phyloP scores from a whole-genome alignment of 2,888 invertebrate genomes.

The Acleris holmiana region DNA sequence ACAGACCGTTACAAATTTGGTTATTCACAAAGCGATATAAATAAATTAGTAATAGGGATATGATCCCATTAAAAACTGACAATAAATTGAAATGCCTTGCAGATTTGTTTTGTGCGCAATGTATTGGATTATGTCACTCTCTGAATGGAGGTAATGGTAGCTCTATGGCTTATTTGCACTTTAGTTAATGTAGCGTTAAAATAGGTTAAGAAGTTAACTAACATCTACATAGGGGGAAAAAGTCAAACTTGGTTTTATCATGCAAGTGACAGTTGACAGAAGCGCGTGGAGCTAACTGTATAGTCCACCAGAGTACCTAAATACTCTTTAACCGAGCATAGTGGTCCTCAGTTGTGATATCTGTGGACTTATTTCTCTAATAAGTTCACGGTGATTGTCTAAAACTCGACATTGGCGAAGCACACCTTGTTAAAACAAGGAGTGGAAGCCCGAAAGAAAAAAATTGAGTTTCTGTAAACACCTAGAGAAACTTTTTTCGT shows the following conservation, averaged over 20 bases:
- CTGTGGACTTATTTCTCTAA: too few species aligned
- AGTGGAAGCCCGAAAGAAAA: too few species aligned
- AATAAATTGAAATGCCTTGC: constrained; percentile 19
- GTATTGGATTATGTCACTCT: constrained; percentile 8
- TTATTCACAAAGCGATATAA: constrained; percentile 64
- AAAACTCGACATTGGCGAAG: too few species aligned
- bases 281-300: too few species aligned
- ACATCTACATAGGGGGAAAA: neutral
- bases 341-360: too few species aligned
- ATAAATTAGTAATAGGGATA: constrained; percentile 61
- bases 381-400: too few species aligned
- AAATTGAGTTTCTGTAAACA: too few species aligned
- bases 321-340: too few species aligned
- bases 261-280: too few species aligned
- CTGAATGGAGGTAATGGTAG: constrained; percentile 5
- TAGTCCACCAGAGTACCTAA: too few species aligned
- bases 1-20: constrained; percentile 72
- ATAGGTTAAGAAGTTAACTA: neutral
- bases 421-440: too few species aligned
- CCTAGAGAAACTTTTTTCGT: too few species aligned
- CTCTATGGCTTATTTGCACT: neutral
- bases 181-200: constrained; percentile 1
- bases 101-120: constrained; percentile 20
- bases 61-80: constrained; percentile 40
- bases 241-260: neutral